Evolutionary conservation across 2,113 vertebrate species (phyloP).

Genomic region (Osmerus mordax): DNA sequence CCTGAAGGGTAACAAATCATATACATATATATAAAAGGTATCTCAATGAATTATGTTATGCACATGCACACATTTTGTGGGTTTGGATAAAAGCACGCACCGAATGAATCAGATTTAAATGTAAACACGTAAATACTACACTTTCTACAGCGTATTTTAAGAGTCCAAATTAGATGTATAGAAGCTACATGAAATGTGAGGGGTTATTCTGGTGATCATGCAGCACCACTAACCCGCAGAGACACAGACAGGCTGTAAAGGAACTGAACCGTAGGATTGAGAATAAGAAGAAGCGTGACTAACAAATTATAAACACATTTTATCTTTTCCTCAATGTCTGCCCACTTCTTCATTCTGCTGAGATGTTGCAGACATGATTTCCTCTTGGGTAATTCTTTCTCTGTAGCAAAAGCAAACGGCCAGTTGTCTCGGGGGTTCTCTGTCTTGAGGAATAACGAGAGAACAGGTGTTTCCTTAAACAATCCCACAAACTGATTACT

Average conservation of each 20-base stretch:
- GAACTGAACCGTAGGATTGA: background rate
- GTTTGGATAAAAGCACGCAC: slow-evolving; percentile 10
- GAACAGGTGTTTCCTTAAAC: slow-evolving; percentile 29
- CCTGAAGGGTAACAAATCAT: no score
- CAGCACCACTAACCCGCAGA: no score
- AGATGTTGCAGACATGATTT: slow-evolving; percentile 30
- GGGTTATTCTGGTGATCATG: no score
- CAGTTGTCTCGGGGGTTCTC: slow-evolving; percentile 1
- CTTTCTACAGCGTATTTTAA: background rate
- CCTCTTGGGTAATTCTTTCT: slow-evolving; percentile 14
- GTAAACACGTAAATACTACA: background rate
- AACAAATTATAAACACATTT: slow-evolving; percentile 4
- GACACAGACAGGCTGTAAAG: no score
- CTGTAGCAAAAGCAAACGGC: slow-evolving; percentile 22
- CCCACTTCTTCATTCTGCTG: slow-evolving; percentile 17
- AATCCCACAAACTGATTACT: slow-evolving; percentile 1
- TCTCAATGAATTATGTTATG: no score
- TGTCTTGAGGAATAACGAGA: background rate
- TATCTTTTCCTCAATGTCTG: slow-evolving; percentile 3
- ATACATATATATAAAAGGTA: no score
- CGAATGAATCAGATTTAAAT: slow-evolving; percentile 27
- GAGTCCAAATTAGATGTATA: background rate
- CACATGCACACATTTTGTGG: no score
- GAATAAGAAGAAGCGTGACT: slow-evolving; percentile 4
- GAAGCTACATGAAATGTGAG: no score